phyloP scores from a whole-genome alignment of 2,888 invertebrate species.

The Synanthedon vespiformis region DNA sequence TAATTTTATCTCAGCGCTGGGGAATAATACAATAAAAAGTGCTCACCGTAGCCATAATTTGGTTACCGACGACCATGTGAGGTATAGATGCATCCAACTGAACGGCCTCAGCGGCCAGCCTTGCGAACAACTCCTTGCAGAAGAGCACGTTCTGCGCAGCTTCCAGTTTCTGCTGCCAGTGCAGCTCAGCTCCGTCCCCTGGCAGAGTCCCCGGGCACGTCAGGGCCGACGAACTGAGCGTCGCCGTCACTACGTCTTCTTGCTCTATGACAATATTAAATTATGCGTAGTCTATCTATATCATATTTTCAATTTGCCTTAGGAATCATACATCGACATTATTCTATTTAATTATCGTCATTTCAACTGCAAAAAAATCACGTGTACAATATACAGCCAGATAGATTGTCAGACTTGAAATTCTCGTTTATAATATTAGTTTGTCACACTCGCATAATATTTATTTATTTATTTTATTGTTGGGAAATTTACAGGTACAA shows the following conservation, averaged over 20 bases:
- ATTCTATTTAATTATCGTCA: no score
- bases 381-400: no score
- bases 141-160: constrained; percentile 97
- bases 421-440: no score
- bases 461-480: no score
- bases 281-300: not conserved
- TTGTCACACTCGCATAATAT: no score
- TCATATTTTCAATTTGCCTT: no score
- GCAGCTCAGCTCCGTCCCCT: constrained; percentile 76
- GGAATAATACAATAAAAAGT: not conserved
- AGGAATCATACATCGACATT: no score
- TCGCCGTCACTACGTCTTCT: constrained; percentile 88
- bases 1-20: no score
- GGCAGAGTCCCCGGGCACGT: constrained; percentile 74
- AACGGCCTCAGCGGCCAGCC: constrained; percentile 94
- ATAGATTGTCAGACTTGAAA: no score
- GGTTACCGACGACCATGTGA: constrained; percentile 96
- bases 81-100: constrained; percentile 93
- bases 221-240: constrained; percentile 81
- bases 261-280: constrained; percentile 74
- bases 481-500: no score
- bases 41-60: constrained; percentile 91
- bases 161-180: constrained; percentile 97
- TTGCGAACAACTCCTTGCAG: constrained; percentile 95
- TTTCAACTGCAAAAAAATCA: no score